phyloP scores from a whole-genome alignment of 1,140 invertebrate species.

The Bombus superbus region DNA sequence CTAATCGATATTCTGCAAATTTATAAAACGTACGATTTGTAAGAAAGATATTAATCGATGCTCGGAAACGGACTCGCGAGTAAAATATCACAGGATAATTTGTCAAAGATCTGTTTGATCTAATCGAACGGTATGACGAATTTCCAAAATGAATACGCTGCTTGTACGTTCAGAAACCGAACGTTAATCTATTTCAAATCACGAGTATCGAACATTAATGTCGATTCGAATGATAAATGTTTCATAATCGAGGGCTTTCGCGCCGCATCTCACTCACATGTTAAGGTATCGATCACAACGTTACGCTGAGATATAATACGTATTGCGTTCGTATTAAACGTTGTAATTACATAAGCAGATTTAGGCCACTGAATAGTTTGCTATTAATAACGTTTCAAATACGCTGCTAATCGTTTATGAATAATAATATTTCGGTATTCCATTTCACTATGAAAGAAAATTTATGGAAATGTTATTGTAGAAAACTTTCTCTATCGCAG shows the following conservation, averaged over 20 bases:
- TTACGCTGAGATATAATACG: background rate
- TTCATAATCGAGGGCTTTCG: background rate
- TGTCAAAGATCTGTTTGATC: background rate
- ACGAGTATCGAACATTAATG: background rate
- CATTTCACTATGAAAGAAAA: background rate
- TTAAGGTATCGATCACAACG: constrained; percentile 1
- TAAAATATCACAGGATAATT: background rate
- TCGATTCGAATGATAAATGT: background rate
- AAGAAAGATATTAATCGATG: background rate
- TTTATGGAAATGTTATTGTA: background rate
- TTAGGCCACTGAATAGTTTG: background rate
- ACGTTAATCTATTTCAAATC: background rate
- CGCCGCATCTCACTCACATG: background rate
- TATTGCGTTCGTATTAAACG: background rate
- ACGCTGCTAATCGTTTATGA: background rate
- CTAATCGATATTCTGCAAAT: too few species aligned
- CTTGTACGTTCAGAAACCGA: background rate
- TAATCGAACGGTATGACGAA: background rate
- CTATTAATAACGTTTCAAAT: background rate
- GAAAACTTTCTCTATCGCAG: background rate
- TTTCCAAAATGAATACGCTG: background rate
- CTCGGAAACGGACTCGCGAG: background rate
- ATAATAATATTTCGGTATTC: background rate
- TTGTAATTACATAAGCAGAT: background rate
- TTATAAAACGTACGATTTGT: background rate